Evolutionary conservation across 1,140 invertebrate genomes (phyloP).

Genomic region (Macrotrachela quadricornifera): DNA sequence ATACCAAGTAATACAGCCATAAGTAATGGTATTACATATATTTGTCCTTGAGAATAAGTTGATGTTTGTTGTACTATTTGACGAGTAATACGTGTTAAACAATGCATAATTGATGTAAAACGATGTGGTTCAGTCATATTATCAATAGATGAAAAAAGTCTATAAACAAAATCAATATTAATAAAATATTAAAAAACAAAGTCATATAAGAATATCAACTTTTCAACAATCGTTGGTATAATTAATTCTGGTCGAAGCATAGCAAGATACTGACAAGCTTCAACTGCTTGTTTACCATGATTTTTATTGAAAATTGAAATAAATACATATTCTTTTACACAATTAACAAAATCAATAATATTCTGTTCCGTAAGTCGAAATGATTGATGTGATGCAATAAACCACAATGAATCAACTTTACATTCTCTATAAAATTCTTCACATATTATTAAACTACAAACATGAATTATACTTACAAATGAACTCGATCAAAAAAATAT

Average conservation of each 20-base stretch:
- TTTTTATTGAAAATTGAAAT: constrained; percentile 53
- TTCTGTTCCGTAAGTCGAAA: constrained; percentile 54
- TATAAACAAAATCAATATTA: constrained; percentile 20
- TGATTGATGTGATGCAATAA: constrained; percentile 35
- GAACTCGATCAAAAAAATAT: background rate
- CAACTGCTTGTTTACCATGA: constrained; percentile 40
- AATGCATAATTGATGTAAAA: constrained; percentile 54
- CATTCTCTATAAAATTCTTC: no score
- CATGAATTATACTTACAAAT: background rate
- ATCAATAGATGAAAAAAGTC: constrained; percentile 50
- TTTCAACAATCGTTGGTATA: constrained; percentile 57
- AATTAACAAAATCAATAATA: constrained; percentile 59
- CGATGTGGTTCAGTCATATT: constrained; percentile 65
- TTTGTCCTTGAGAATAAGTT: constrained; percentile 49
- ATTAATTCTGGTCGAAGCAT: constrained; percentile 58
- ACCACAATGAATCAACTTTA: no score
- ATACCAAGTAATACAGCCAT: constrained; percentile 59
- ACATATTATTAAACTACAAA: background rate
- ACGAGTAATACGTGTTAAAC: constrained; percentile 46
- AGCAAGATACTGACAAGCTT: constrained; percentile 50
- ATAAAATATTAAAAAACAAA: background rate
- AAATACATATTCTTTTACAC: constrained; percentile 43
- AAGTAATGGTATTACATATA: constrained; percentile 56
- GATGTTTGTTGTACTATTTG: constrained; percentile 33
- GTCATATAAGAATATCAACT: no score